A percentile compares a stretch with the other conserved stretches of the same genome.
These are phyloP conservation scores for Drosophila varians DNA, from an alignment of 1,140 invertebrate genomes.

Conservation along the genomic window DNA sequence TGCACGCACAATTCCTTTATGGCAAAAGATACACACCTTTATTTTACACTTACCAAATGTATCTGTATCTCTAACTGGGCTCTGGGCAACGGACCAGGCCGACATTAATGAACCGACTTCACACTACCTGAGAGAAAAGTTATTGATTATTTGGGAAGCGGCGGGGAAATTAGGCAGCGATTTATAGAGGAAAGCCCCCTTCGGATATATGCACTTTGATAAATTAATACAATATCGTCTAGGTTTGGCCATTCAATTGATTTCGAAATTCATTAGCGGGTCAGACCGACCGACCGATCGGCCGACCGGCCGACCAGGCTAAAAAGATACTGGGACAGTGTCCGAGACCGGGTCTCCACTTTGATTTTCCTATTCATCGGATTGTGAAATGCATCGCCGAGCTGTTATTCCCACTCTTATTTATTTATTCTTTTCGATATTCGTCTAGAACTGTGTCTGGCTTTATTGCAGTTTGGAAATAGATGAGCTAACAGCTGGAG, in stretches of 20 bases:
- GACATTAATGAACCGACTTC: conserved; percentile 73
- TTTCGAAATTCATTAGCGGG: conserved; percentile 74
- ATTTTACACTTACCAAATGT: conserved; percentile 71
- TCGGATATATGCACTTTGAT: conserved; percentile 70
- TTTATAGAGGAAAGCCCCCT: conserved; percentile 68
- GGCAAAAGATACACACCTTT: conserved; percentile 69
- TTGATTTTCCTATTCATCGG: conserved; percentile 45
- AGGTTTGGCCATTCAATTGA: conserved; percentile 69
- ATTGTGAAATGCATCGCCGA: conserved; percentile 27
- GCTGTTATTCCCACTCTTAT: conserved; percentile 22
- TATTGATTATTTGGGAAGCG: conserved; percentile 79
- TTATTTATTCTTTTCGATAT: conserved; percentile 10
- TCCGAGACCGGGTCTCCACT: conserved; percentile 31
- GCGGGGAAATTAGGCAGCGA: conserved; percentile 79
- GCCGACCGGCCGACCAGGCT: conserved; percentile 45
- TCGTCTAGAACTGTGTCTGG: conserved; percentile 43
- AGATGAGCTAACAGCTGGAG: conserved; percentile 79
- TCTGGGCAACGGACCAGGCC: conserved; percentile 2
- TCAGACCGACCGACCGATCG: conserved; percentile 40
- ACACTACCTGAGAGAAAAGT: conserved; percentile 55
- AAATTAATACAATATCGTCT: conserved; percentile 75
- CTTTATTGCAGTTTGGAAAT: conserved; percentile 77
- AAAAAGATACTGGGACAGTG: conserved; percentile 37
- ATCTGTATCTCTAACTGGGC: conserved; percentile 49
- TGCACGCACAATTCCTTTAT: conserved; percentile 64